A percentile compares a stretch with the other conserved stretches of the same genome.
phyloP scores from a whole-genome alignment of 2,113 vertebrate genomes.

The Leptobrachium ailaonicum region DNA sequence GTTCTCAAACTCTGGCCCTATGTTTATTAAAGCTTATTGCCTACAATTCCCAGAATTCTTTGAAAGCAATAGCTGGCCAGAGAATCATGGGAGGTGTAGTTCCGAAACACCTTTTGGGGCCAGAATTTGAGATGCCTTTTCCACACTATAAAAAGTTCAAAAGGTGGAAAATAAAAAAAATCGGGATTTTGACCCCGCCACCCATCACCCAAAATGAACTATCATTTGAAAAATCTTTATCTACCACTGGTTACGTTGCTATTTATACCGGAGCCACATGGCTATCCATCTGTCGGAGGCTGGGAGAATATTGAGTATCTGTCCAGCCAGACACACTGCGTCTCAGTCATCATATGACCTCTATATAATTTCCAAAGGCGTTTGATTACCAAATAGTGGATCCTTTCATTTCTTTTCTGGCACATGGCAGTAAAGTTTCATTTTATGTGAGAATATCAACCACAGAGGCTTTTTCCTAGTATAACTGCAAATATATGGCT shows the following conservation, averaged over 20 bases:
- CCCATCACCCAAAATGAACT: constrained; percentile 22
- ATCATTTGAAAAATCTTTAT: constrained; percentile 53
- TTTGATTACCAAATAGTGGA: constrained; percentile 75
- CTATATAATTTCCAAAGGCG: constrained; percentile 67
- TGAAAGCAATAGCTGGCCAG: no score
- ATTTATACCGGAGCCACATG: constrained; percentile 61
- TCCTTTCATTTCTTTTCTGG: constrained; percentile 71
- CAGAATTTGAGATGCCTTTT: no score
- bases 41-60: no score
- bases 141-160: no score
- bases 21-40: no score
- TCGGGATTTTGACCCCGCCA: neutral
- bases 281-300: constrained; percentile 58
- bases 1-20: no score
- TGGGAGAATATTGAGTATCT: constrained; percentile 39
- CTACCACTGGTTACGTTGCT: constrained; percentile 66
- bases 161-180: no score
- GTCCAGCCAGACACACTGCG: constrained; percentile 60
- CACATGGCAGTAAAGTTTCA: constrained; percentile 61
- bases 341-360: constrained; percentile 62
- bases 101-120: no score
- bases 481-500: constrained; percentile 72
- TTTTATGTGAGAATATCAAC: constrained; percentile 65
- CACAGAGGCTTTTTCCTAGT: constrained; percentile 62
- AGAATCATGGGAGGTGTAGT: no score